Conservation (phyloP, 2,113 vertebrate species). For the Onychostoma macrolepis region DNA sequence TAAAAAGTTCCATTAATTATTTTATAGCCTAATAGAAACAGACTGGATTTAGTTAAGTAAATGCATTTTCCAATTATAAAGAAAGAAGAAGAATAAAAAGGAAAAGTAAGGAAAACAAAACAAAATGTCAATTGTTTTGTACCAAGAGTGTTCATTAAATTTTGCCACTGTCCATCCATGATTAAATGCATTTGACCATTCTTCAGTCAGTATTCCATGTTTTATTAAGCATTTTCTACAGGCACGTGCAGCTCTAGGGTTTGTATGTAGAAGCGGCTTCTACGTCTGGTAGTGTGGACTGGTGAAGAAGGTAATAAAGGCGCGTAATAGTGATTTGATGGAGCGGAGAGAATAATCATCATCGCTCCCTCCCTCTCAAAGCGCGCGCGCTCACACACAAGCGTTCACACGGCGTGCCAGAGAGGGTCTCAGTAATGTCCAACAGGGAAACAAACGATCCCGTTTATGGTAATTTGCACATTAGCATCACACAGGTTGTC, state of each 20-base stretch:
- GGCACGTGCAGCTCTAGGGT: background rate
- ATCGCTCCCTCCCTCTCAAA: conserved; percentile 14
- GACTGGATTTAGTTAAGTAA: background rate
- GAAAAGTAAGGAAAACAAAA: too few species aligned
- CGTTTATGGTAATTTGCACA: conserved; percentile 94
- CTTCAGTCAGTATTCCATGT: background rate
- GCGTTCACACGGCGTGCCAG: conserved; percentile 59
- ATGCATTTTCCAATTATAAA: background rate
- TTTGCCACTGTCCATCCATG: background rate
- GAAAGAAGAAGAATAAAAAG: too few species aligned
- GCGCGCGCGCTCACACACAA: conserved; percentile 54
- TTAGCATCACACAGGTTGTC: conserved; percentile 93
- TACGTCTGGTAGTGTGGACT: background rate
- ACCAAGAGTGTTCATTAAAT: background rate
- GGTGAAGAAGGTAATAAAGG: conserved; percentile 17
- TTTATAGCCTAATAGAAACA: too few species aligned
- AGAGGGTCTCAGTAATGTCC: conserved; percentile 80
- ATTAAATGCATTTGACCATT: background rate
- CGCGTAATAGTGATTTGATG: conserved; percentile 46
- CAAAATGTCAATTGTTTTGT: background rate
- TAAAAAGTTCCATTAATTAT: too few species aligned
- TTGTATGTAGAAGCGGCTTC: too few species aligned
- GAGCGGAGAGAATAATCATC: conserved; percentile 47
- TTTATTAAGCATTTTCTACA: background rate
- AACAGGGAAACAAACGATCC: conserved; percentile 90